Base-by-base conservation (phyloP, 2,113 vertebrate genomes). In the Octodon degus region DNA sequence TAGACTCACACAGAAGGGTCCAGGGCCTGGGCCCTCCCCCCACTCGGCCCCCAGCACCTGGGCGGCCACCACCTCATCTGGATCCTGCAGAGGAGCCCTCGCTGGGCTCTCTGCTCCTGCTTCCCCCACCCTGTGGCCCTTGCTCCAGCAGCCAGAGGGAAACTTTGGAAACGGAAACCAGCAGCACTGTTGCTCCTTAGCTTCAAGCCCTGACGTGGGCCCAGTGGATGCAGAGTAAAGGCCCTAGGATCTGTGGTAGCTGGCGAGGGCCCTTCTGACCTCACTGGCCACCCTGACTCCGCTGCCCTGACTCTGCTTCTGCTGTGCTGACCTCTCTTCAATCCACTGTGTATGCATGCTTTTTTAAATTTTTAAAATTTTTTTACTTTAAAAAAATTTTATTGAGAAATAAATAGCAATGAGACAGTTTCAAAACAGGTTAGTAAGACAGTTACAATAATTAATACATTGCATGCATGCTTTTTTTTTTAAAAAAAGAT, bases 111-210 rank as follows among this genome's bases (percentile, higher is more conserved):
- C 40, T 32, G 47, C 27, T n/a, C n/a, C n/a, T 1, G 13, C 67
- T 16, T 4, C 40, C 43, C 47, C 19, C 17, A 13, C 14, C 27
- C 1, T 22, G 17, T 9, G 53, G 22, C 1, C 27, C 60, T 0
- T 65, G 22, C 55, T 74, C 89, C 24, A 55, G 65, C 7, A 22
- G 68, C 68, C 70, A 72, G n/a, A n/a, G 32, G 37, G 37, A 74
- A 9, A n/a, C 37, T 74, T 43, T 74, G 72, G 37, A 74, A 76
- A 47, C 74, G 47, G 43, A 76, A 47, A 12, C 43, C 43, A 43
- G 43, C 40, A 47, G n/a, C 13, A 7, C 77, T 13, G 2, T 40
- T 40, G n/a, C 34, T n/a, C 17, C 19, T 72, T 22, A 10, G 17
- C 47, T 83, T 17, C 34, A 30, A 55, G 19, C 24, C 70, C 47